These are phyloP conservation scores for Theristus sp. DNA, from an alignment of 2,888 invertebrate genomes.

Conservation along the genomic window DNA sequence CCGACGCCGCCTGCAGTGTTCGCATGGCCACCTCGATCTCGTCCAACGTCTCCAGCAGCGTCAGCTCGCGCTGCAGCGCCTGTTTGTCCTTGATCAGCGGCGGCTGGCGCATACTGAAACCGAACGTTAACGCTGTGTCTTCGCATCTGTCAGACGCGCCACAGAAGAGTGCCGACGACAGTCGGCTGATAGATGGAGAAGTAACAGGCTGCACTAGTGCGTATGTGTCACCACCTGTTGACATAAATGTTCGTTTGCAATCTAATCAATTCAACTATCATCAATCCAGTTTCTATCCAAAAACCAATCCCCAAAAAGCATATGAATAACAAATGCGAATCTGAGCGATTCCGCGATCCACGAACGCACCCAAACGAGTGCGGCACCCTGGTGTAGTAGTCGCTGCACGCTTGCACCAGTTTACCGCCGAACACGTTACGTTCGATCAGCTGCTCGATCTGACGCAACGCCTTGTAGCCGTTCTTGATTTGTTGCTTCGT, in stretches of 20 bases:
- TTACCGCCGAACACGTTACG: conserved; percentile 22
- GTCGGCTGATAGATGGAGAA: no score
- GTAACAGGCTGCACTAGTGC: no score
- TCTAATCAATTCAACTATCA: no score
- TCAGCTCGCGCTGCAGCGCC: conserved; percentile 32
- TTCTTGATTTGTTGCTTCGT: conserved; percentile 36
- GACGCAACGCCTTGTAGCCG: conserved; percentile 35
- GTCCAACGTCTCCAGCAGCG: conserved; percentile 34
- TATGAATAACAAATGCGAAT: no score
- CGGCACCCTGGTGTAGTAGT: conserved; percentile 39
- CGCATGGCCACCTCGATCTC: conserved; percentile 35
- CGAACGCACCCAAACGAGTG: conserved; percentile 36
- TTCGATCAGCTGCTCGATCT: conserved; percentile 27
- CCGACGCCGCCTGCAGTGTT: conserved; percentile 28
- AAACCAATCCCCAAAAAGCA: no score
- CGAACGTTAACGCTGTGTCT: not conserved
- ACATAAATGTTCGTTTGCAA: no score
- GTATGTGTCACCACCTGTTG: no score
- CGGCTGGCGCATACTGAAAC: conserved; percentile 34
- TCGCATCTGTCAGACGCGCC: no score
- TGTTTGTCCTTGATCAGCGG: conserved; percentile 32
- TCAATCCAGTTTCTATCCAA: no score
- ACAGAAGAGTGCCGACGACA: no score
- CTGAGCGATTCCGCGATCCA: no score
- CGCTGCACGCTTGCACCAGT: conserved; percentile 34